A percentile compares a stretch with the other conserved stretches of the same genome.
Conservation (phyloP, 2,888 invertebrate species). For the Acrocyrtus sp. region DNA sequence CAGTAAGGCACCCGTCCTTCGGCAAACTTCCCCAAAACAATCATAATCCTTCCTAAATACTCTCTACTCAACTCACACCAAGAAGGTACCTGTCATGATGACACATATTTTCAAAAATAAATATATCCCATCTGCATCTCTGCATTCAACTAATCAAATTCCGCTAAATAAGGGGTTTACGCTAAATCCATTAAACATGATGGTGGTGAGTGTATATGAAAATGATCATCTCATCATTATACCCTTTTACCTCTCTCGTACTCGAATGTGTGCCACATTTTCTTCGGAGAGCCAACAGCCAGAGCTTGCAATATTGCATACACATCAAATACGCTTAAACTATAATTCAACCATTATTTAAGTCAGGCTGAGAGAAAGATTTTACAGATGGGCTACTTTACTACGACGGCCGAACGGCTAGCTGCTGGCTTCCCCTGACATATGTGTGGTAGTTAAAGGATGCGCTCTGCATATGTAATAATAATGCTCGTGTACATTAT, state of each 20-base stretch:
- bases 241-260: background rate
- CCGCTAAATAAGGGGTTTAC: slow-evolving; percentile 38
- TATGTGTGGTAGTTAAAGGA: no score
- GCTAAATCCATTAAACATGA: background rate
- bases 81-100: slow-evolving; percentile 20
- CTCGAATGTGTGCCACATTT: slow-evolving; percentile 39
- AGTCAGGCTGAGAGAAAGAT: slow-evolving; percentile 10
- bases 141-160: slow-evolving; percentile 25
- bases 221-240: no score
- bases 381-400: slow-evolving; percentile 41
- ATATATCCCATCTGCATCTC: slow-evolving; percentile 21
- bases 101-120: slow-evolving; percentile 39
- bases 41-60: slow-evolving; percentile 1
- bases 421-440: no score
- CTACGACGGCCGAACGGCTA: background rate
- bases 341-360: background rate
- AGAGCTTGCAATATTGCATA: no score
- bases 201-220: background rate
- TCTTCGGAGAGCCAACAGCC: background rate
- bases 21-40: no score
- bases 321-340: background rate
- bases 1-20: no score
- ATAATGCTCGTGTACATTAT: background rate
- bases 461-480: background rate
- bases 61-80: background rate